Evolutionary conservation across 2,797 vertebrate species (phyloP).

Genomic region (Enteromius treurensis): DNA sequence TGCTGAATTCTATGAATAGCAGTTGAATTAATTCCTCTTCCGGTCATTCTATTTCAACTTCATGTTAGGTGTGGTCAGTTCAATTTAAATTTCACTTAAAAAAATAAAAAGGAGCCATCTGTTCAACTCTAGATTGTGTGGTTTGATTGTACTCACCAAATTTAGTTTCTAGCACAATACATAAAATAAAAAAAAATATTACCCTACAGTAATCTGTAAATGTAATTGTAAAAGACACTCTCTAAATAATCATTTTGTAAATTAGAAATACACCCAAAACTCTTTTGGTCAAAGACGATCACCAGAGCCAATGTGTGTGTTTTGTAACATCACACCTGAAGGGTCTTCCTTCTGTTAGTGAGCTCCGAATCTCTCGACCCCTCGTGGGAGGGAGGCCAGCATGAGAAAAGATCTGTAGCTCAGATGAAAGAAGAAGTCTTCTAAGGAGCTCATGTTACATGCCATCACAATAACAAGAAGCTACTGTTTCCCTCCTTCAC

Average conservation of each 20-base stretch:
- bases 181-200: not conserved
- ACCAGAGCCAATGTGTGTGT: not conserved
- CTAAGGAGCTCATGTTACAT: constrained; percentile 97
- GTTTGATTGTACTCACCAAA: not conserved
- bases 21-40: not conserved
- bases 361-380: constrained; percentile 33
- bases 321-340: constrained; percentile 33
- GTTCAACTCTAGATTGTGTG: not conserved
- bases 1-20: not conserved
- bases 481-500: constrained; percentile 90
- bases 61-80: not conserved
- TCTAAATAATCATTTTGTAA: not conserved
- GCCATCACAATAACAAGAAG: constrained; percentile 88
- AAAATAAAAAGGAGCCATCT: not conserved
- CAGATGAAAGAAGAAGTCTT: constrained; percentile 99
- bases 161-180: not conserved
- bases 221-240: not conserved
- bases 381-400: constrained; percentile 49
- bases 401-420: constrained; percentile 80
- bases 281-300: not conserved
- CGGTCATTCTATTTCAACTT: not conserved
- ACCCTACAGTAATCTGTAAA: too few species aligned
- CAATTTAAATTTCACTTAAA: not conserved
- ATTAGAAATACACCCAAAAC: not conserved
- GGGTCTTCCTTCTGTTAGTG: constrained; percentile 45